These are phyloP conservation scores for Drosophila miranda DNA, from an alignment of 1,140 invertebrate species.

Conservation along the genomic window DNA sequence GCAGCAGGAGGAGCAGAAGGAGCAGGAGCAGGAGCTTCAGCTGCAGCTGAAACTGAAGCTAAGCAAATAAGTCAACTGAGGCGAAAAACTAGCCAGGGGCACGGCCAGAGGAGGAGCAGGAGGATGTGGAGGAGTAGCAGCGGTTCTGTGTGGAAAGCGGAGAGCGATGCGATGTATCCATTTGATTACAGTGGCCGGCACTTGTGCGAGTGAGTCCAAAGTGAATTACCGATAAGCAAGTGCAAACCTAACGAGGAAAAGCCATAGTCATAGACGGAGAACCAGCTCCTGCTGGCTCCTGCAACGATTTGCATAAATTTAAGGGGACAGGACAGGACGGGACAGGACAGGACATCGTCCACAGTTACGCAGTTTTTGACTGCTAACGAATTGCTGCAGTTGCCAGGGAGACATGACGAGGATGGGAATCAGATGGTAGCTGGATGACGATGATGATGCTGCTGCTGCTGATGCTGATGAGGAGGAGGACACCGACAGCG, in stretches of 20 bases:
- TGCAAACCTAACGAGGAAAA: conserved; percentile 38
- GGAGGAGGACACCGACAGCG: conserved; percentile 10
- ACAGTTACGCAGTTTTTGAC: conserved; percentile 65
- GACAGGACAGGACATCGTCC: conserved; percentile 40
- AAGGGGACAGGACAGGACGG: conserved; percentile 54
- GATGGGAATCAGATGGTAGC: conserved; percentile 29
- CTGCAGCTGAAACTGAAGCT: conserved; percentile 13
- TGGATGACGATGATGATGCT: conserved; percentile 11
- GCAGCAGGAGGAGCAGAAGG: neutral
- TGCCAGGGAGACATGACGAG: conserved; percentile 46
- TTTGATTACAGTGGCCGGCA: conserved; percentile 55
- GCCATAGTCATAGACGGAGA: neutral
- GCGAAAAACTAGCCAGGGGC: conserved; percentile 51
- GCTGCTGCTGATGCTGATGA: conserved; percentile 41
- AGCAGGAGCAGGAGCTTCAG: too few species aligned
- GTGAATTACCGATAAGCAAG: conserved; percentile 75
- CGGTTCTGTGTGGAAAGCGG: neutral
- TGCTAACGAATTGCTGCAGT: conserved; percentile 73
- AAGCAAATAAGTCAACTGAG: conserved; percentile 61
- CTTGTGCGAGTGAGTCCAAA: conserved; percentile 38
- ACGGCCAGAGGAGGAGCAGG: neutral
- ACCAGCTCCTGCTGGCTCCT: too few species aligned
- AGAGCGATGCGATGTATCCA: conserved; percentile 43
- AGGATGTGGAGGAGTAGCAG: neutral
- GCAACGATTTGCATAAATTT: conserved; percentile 75